A percentile compares a stretch with the other conserved stretches of the same genome.
phyloP scores from a whole-genome alignment of 1,140 invertebrate genomes.

The Cyclina sinensis region DNA sequence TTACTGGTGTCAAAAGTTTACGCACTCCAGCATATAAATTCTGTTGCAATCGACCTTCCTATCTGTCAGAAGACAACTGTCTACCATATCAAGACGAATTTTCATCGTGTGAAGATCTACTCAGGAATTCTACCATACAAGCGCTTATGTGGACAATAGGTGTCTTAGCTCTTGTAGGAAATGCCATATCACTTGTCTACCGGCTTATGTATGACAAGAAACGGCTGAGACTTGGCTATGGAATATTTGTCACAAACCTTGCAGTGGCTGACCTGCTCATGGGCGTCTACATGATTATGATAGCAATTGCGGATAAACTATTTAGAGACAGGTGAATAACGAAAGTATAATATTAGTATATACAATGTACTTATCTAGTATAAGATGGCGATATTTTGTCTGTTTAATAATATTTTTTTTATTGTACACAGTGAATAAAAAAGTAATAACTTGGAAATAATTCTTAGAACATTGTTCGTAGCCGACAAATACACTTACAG shows the following conservation, averaged over 20 bases:
- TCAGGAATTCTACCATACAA: conserved; percentile 68
- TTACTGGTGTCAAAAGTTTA: conserved; percentile 57
- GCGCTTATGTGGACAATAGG: conserved; percentile 75
- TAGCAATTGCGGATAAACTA: conserved; percentile 75
- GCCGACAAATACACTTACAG: background rate
- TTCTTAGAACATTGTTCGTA: background rate
- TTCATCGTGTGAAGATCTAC: conserved; percentile 76
- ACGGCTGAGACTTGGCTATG: conserved; percentile 67
- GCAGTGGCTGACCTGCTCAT: conserved; percentile 80
- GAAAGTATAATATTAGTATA: background rate
- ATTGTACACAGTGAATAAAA: conserved; percentile 8
- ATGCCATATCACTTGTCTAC: conserved; percentile 69
- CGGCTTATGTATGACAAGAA: conserved; percentile 56
- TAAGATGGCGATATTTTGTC: background rate
- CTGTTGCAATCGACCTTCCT: conserved; percentile 70
- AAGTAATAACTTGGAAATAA: background rate
- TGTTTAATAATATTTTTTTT: conserved; percentile 21
- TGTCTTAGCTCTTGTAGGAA: conserved; percentile 70
- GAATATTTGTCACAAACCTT: conserved; percentile 79
- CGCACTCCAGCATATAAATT: conserved; percentile 69
- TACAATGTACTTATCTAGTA: background rate
- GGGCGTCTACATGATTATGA: conserved; percentile 82
- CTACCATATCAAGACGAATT: conserved; percentile 71
- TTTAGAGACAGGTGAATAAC: conserved; percentile 74
- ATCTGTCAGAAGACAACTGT: conserved; percentile 68